Evolutionary conservation across 1,140 invertebrate species (phyloP).

Genomic region (Centruroides vittatus): DNA sequence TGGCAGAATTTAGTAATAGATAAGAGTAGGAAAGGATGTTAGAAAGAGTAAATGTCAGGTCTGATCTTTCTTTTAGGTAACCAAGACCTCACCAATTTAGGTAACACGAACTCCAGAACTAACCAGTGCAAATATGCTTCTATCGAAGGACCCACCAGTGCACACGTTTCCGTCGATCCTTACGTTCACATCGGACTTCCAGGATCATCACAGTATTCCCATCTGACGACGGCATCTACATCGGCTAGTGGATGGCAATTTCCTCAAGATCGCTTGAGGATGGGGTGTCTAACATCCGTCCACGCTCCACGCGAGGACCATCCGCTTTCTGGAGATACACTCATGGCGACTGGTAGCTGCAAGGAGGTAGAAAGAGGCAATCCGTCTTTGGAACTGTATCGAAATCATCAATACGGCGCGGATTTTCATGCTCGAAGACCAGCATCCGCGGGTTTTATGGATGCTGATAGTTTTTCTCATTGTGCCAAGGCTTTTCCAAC

Average conservation of each 20-base stretch:
- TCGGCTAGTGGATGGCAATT: too few relatives aligned
- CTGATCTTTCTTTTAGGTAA: too few relatives aligned
- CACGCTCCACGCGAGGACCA: slow-evolving; percentile 8
- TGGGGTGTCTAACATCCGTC: slow-evolving; percentile 1
- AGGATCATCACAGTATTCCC: slow-evolving; percentile 3
- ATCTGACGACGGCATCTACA: neutral
- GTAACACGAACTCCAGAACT: neutral
- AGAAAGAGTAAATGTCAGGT: too few relatives aligned
- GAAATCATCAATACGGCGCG: neutral
- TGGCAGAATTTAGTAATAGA: too few relatives aligned
- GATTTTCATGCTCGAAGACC: neutral
- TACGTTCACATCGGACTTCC: slow-evolving; percentile 11
- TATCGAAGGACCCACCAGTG: neutral
- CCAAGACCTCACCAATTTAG: too few relatives aligned
- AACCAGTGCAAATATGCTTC: slow-evolving; percentile 11
- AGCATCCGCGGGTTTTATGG: neutral
- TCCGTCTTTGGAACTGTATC: neutral
- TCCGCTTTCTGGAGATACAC: neutral
- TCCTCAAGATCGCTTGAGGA: neutral
- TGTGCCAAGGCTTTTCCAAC: slow-evolving; percentile 2
- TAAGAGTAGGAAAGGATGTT: too few relatives aligned
- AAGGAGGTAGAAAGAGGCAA: neutral
- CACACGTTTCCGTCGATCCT: slow-evolving; percentile 5
- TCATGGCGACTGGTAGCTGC: neutral
- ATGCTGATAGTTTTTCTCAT: neutral